A percentile compares a stretch with the other conserved stretches of the same genome.
These are phyloP conservation scores for Trinorchestia longiramus DNA, from an alignment of 1,140 invertebrate genomes.

Conservation along the genomic window DNA sequence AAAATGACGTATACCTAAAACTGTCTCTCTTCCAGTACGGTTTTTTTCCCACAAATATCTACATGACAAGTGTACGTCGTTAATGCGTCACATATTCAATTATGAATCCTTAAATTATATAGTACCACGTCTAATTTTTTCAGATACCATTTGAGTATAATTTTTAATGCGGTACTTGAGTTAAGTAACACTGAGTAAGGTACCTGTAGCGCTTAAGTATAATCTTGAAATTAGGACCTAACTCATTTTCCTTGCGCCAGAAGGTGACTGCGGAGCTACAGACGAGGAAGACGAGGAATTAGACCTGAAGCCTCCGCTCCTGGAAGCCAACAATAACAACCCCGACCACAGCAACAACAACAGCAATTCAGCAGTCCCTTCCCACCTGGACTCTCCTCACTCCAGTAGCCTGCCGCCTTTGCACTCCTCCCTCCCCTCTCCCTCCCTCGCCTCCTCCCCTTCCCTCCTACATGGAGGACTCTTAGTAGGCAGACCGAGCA, in stretches of 20 bases:
- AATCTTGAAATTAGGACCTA: too few relatives aligned
- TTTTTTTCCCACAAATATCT: too few relatives aligned
- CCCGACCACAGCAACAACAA: slow-evolving; percentile 47
- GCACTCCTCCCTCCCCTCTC: not conserved
- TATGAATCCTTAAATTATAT: too few relatives aligned
- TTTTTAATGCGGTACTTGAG: too few relatives aligned
- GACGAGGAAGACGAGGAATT: slow-evolving; percentile 33
- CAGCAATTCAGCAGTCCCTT: not conserved
- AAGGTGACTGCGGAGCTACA: slow-evolving; percentile 25
- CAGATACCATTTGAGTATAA: too few relatives aligned
- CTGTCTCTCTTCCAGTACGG: too few relatives aligned
- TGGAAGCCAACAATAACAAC: slow-evolving; percentile 45
- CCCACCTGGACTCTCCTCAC: slow-evolving; percentile 40
- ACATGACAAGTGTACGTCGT: too few relatives aligned
- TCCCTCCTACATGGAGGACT: slow-evolving; percentile 28
- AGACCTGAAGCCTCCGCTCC: slow-evolving; percentile 18
- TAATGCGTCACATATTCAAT: too few relatives aligned
- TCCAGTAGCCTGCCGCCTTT: slow-evolving; percentile 18
- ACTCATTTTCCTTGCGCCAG: not conserved
- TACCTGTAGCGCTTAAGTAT: too few relatives aligned
- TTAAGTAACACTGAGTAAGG: too few relatives aligned
- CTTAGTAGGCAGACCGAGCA: slow-evolving; percentile 19
- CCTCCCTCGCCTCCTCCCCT: slow-evolving; percentile 14
- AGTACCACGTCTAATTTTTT: too few relatives aligned
- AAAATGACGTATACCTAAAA: too few relatives aligned